Percentiles rank a stretch among this genome's conserved stretches.
These are phyloP conservation scores for Thymelicus lineola DNA, from an alignment of 2,888 invertebrate species.

Conservation along the genomic window DNA sequence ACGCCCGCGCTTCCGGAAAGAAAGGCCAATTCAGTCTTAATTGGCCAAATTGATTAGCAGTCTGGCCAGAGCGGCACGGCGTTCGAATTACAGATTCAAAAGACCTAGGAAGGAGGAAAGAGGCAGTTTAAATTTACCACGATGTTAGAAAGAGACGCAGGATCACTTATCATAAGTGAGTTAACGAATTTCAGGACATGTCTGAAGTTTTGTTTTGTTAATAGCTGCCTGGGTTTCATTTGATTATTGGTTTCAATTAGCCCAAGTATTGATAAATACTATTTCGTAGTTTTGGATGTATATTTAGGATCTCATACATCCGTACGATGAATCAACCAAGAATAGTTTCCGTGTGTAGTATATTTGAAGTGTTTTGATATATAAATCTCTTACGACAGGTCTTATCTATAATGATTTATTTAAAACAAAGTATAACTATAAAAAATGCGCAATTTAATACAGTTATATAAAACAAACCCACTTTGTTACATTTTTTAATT, in stretches of 20 bases:
- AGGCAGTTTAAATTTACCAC: background rate
- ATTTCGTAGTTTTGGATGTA: background rate
- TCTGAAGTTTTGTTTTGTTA: slow-evolving; percentile 23
- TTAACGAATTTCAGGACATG: slow-evolving; percentile 23
- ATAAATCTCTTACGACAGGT: too few relatives aligned
- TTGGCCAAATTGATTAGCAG: slow-evolving; percentile 29
- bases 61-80: slow-evolving; percentile 18
- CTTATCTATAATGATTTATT: too few relatives aligned
- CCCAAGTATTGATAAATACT: background rate
- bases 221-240: slow-evolving; percentile 18
- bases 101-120: slow-evolving; percentile 20
- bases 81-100: slow-evolving; percentile 29
- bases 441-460: too few relatives aligned
- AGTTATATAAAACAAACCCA: too few relatives aligned
- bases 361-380: too few relatives aligned
- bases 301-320: too few relatives aligned
- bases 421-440: too few relatives aligned
- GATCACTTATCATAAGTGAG: slow-evolving; percentile 25
- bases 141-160: slow-evolving; percentile 12
- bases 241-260: slow-evolving; percentile 8
- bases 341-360: too few relatives aligned
- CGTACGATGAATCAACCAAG: too few relatives aligned
- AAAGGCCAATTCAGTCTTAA: slow-evolving; percentile 22
- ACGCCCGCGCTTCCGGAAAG: slow-evolving; percentile 14
- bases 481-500: too few relatives aligned